phyloP scores from a whole-genome alignment of 2,797 vertebrate genomes.

The Brotula barbata region DNA sequence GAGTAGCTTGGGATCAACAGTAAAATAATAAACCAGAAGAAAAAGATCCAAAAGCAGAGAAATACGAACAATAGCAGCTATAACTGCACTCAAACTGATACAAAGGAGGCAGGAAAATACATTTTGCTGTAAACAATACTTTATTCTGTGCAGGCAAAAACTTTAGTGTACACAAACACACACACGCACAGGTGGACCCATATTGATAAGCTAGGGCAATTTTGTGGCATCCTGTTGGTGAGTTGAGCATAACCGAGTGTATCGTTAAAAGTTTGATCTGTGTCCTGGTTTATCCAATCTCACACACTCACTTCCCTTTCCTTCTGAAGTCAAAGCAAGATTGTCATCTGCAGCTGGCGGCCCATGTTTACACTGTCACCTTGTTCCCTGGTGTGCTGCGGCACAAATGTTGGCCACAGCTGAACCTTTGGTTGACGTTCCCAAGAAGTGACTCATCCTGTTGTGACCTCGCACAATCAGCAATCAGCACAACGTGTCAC shows the following conservation, averaged over 20 bases:
- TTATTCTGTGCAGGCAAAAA: slow-evolving; percentile 17
- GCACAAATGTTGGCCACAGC: not conserved
- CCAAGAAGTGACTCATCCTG: not conserved
- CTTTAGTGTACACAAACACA: slow-evolving; percentile 12
- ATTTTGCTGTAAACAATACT: too few species aligned
- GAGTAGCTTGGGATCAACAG: slow-evolving; percentile 33
- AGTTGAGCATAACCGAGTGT: not conserved
- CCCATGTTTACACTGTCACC: slow-evolving; percentile 1
- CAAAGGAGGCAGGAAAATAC: not conserved
- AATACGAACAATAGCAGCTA: not conserved
- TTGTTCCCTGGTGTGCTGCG: not conserved
- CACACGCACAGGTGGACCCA: slow-evolving; percentile 1
- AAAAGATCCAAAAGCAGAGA: not conserved
- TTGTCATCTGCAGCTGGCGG: not conserved
- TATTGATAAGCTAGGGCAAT: slow-evolving; percentile 13
- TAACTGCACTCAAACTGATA: not conserved
- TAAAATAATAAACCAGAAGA: not conserved
- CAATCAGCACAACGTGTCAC: slow-evolving; percentile 19
- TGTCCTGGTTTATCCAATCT: not conserved
- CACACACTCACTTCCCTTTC: too few species aligned
- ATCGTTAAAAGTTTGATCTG: not conserved
- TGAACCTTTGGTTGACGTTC: not conserved
- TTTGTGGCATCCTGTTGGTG: not conserved
- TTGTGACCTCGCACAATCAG: slow-evolving; percentile 36
- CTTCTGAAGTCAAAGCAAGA: not conserved